A percentile compares a stretch with the other conserved stretches of the same genome.
phyloP scores from a whole-genome alignment of 2,113 vertebrate species.

The Datnioides undecimradiatus region DNA sequence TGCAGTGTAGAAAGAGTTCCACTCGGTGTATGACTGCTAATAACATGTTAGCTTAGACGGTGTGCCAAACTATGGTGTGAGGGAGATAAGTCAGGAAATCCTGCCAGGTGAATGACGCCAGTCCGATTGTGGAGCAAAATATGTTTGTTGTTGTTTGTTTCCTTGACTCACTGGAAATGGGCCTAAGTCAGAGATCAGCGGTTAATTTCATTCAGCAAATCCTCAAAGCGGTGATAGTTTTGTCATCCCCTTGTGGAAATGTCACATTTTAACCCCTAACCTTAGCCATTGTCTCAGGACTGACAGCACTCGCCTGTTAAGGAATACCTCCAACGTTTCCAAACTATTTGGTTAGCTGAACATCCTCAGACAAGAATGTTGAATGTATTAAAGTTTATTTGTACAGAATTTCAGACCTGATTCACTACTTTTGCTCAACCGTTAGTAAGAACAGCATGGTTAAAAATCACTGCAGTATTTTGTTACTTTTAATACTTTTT shows the following conservation, averaged over 20 bases:
- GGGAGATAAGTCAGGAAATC: background rate
- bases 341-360: background rate
- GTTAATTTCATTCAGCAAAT: conserved; percentile 34
- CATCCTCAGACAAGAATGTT: background rate
- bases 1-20: background rate
- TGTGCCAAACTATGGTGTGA: conserved; percentile 38
- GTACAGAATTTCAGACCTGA: conserved; percentile 5
- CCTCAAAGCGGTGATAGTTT: conserved; percentile 63
- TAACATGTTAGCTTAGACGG: conserved; percentile 22
- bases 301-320: conserved; percentile 3
- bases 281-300: conserved; percentile 32
- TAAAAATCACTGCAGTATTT: background rate
- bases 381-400: background rate
- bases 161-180: conserved; percentile 1
- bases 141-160: too few relatives aligned
- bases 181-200: conserved; percentile 1
- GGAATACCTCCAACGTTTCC: conserved; percentile 24
- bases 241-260: conserved; percentile 50
- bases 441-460: background rate
- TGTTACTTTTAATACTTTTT: conserved; percentile 2
- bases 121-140: conserved; percentile 1
- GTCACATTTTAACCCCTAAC: conserved; percentile 42
- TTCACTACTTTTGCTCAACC: background rate
- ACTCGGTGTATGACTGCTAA: background rate
- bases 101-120: conserved; percentile 18